A percentile compares a stretch with the other conserved stretches of the same genome.
Conservation (phyloP, 2,113 vertebrate species). For the Apistogramma diplotaenia region DNA sequence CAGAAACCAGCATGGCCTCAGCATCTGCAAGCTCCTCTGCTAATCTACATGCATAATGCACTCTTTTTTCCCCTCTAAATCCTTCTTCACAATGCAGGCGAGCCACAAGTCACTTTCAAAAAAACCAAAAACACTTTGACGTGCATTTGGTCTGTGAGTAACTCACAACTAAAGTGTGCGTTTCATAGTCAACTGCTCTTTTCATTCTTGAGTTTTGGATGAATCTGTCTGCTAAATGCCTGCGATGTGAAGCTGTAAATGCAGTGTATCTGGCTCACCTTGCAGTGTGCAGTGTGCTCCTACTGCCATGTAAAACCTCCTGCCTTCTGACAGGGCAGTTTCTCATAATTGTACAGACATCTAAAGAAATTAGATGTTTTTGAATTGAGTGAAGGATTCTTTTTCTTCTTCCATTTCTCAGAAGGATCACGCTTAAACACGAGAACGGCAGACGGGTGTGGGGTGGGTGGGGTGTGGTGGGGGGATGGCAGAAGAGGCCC, state of each 20-base stretch:
- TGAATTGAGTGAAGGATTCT: slow-evolving; percentile 13
- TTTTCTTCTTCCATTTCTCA: background rate
- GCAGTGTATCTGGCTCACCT: background rate
- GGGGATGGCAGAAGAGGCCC: slow-evolving; percentile 25
- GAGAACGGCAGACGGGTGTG: background rate
- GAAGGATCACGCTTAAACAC: slow-evolving; percentile 13
- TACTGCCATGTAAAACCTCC: slow-evolving; percentile 24
- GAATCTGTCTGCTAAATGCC: background rate
- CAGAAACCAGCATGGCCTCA: slow-evolving; percentile 11
- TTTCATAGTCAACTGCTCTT: background rate
- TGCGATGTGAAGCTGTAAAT: background rate
- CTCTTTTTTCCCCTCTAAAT: background rate
- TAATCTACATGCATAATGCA: slow-evolving; percentile 19
- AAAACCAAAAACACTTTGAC: background rate
- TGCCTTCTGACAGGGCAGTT: slow-evolving; percentile 42
- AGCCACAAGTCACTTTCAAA: background rate
- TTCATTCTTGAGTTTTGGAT: background rate
- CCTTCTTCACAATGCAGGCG: background rate
- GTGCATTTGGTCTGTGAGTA: background rate
- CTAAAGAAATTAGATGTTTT: slow-evolving; percentile 37
- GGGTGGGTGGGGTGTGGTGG: too few relatives aligned
- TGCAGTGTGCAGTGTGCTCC: background rate
- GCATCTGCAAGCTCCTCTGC: slow-evolving; percentile 37
- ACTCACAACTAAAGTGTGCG: background rate
- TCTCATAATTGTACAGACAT: slow-evolving; percentile 15